Evolutionary conservation across 2,113 vertebrate species (phyloP).

Genomic region (Passer domesticus): DNA sequence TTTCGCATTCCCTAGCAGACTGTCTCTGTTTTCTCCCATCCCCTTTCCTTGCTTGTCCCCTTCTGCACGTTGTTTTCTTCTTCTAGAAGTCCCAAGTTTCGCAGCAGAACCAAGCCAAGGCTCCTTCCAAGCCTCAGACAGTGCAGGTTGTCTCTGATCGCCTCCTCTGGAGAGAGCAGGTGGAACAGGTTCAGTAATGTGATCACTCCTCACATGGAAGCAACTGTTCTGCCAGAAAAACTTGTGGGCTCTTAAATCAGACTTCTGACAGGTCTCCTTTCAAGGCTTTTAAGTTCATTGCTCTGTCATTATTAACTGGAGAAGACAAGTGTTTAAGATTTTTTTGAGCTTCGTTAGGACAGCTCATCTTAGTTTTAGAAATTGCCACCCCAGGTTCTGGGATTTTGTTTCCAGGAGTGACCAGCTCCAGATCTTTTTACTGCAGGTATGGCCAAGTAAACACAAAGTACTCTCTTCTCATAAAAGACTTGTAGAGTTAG

Average conservation of each 20-base stretch:
- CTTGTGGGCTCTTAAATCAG: neutral
- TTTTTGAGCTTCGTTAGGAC: neutral
- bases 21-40: neutral
- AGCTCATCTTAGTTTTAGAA: neutral
- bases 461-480: neutral
- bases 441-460: neutral
- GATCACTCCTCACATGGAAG: neutral
- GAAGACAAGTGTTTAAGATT: neutral
- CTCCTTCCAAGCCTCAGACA: neutral
- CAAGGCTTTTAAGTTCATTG: neutral
- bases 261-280: neutral
- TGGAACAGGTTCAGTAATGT: constrained; percentile 37
- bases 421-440: neutral
- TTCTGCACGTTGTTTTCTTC: neutral
- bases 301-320: neutral
- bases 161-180: neutral
- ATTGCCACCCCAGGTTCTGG: accelerated
- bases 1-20: neutral
- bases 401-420: neutral
- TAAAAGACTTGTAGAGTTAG: neutral
- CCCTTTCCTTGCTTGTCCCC: neutral
- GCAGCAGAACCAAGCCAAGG: neutral
- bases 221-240: constrained; percentile 21
- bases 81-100: neutral
- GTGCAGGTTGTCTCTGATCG: neutral